Percentiles rank a stretch among this genome's conserved stretches.
phyloP scores from a whole-genome alignment of 2,888 invertebrate genomes.

The Andrena bucephala region DNA sequence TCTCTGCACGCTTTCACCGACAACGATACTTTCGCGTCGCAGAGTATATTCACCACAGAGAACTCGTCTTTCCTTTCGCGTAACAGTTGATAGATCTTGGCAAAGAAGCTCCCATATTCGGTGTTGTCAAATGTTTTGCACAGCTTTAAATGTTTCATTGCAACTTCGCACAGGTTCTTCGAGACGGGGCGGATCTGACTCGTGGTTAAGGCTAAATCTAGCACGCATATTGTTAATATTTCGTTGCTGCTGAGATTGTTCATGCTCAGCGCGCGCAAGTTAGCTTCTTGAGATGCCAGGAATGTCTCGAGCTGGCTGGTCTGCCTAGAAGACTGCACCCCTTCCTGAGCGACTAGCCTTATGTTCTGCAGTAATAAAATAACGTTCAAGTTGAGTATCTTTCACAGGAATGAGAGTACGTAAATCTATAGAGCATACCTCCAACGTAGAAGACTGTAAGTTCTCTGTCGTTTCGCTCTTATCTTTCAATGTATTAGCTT shows the following conservation, averaged over 20 bases:
- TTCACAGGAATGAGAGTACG: neutral
- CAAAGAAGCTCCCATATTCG: conserved; percentile 72
- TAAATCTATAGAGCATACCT: conserved; percentile 59
- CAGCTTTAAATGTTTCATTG: conserved; percentile 78
- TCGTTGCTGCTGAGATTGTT: conserved; percentile 70
- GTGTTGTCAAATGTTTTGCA: conserved; percentile 71
- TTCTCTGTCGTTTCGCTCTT: conserved; percentile 82
- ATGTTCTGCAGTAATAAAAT: conserved; percentile 75
- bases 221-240: conserved; percentile 75
- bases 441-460: conserved; percentile 71
- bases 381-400: neutral
- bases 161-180: conserved; percentile 77
- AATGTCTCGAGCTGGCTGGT: conserved; percentile 81
- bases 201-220: conserved; percentile 82
- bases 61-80: conserved; percentile 69
- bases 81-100: conserved; percentile 72
- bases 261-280: conserved; percentile 66
- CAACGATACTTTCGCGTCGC: conserved; percentile 75
- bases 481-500: conserved; percentile 67
- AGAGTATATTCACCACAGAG: conserved; percentile 72
- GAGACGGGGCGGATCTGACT: conserved; percentile 72
- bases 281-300: conserved; percentile 79
- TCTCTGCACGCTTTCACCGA: conserved; percentile 73
- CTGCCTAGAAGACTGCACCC: conserved; percentile 79
- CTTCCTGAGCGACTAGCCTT: conserved; percentile 78